Base-by-base conservation (phyloP, 2,888 invertebrate species). In the Lycaena phlaeas region DNA sequence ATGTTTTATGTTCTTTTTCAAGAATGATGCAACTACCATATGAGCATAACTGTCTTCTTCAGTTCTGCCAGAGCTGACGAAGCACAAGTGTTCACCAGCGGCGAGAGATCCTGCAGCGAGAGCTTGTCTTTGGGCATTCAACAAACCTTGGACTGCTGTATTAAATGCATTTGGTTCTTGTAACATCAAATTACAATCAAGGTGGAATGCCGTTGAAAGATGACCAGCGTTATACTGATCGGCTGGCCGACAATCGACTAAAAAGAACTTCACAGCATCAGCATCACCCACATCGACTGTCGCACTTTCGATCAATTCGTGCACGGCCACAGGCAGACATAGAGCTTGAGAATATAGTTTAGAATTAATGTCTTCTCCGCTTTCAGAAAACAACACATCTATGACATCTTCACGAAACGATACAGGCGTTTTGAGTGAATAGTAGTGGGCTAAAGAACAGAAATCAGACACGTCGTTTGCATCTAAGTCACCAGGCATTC, bases 171-270 rank as follows among this genome's bases (percentile, higher is more conserved):
- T 90, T 1, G 98, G 98, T 68, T 97, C 97, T 84, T 97, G 96
- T 43, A 99, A 86, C 96, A 98, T 96, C 60, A 99, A 86, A 75
- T 96, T 95, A 60, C 97, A 97, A 73, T 99, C 98, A 48, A 99
- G 87, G 78, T 98, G 98, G 84, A 98, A 99, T 41, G 98, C 98
- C 38, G 97, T 98, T 1, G 96, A 93, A 51, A 99, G 87, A 82
- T 98, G 98, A 0, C 98, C 98, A 40, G 93, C 92, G 81, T 98
- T 98, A 67, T 98, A 99, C 64, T 98, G 97, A 51, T 97, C 96
- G 7, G 96, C 91, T 5, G 98, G 97, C 49, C 99, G 89, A 70
- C 98, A 98, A 74, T 99, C 99, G 5, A 99, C 97, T 49, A 98
- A 86, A 74, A 98, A 98, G 74, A 97, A 99, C 56, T 94, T 88